Conservation (phyloP, 2,797 vertebrate species). For the Cuculus canorus region DNA sequence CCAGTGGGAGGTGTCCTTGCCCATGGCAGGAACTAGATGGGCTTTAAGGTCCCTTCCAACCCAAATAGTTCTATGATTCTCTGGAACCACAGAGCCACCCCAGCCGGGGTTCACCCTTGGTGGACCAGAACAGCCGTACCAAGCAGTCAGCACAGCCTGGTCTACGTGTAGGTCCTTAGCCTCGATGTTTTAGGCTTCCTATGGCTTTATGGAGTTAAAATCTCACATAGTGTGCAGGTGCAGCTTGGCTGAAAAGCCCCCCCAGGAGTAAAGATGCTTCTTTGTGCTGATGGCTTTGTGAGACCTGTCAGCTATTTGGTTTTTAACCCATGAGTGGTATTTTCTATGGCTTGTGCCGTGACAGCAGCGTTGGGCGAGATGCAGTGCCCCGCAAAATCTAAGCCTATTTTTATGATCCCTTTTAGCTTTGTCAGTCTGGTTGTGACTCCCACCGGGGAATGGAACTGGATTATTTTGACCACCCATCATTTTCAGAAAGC, state of each 20-base stretch:
- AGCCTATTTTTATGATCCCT: not conserved
- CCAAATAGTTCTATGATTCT: too few species aligned
- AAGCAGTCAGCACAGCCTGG: fast-evolving
- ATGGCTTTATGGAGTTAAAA: not conserved
- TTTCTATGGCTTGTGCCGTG: too few species aligned
- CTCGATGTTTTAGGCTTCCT: not conserved
- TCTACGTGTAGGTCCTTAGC: fast-evolving
- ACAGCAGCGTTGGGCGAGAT: too few species aligned
- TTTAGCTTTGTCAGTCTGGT: not conserved
- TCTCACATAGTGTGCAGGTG: not conserved
- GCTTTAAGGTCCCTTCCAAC: too few species aligned
- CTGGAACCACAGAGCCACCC: not conserved
- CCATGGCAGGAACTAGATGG: too few species aligned
- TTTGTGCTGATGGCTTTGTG: not conserved
- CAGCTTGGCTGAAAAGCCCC: not conserved
- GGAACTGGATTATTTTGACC: not conserved
- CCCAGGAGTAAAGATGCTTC: not conserved
- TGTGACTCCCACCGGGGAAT: not conserved
- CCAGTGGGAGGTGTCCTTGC: too few species aligned
- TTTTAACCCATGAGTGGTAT: not conserved
- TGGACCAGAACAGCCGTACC: fast-evolving
- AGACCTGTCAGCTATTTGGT: not conserved
- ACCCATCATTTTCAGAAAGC: not conserved
- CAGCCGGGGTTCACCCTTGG: fast-evolving
- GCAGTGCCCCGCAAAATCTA: not conserved